Evolutionary conservation across 2,888 invertebrate genomes (phyloP).

Genomic region (Druceiella hillmani): DNA sequence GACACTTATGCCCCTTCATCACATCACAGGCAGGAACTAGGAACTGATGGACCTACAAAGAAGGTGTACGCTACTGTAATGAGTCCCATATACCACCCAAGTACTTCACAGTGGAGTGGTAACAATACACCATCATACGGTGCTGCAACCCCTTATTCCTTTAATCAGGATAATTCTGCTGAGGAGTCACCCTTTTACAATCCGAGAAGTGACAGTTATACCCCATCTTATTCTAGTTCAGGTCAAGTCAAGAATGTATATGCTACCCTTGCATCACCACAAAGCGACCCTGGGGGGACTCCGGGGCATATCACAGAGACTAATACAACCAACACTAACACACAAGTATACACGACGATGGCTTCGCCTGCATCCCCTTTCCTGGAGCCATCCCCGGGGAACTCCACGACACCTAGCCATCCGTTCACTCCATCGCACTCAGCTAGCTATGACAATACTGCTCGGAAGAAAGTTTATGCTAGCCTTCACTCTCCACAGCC

Average conservation of each 20-base stretch:
- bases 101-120: constrained; percentile 36
- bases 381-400: constrained; percentile 20
- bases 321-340: too few relatives aligned
- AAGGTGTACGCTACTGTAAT: constrained; percentile 43
- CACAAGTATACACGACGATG: constrained; percentile 17
- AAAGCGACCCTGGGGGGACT: too few relatives aligned
- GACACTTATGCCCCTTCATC: constrained; percentile 58
- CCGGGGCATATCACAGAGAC: too few relatives aligned
- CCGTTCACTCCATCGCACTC: constrained; percentile 21
- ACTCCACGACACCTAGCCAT: constrained; percentile 19
- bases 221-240: constrained; percentile 48
- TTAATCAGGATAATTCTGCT: constrained; percentile 36
- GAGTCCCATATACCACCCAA: constrained; percentile 34
- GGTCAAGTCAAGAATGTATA: constrained; percentile 41
- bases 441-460: constrained; percentile 15
- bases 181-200: constrained; percentile 51
- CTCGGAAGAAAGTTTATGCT: constrained; percentile 19
- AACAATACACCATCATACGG: constrained; percentile 51
- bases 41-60: constrained; percentile 47
- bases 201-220: constrained; percentile 48
- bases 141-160: constrained; percentile 48
- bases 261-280: constrained; percentile 46
- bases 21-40: constrained; percentile 47
- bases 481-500: constrained; percentile 19
- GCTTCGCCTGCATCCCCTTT: constrained; percentile 21